Conservation (phyloP, 2,888 invertebrate genomes). For the Hirtodrosophila histrioides region DNA sequence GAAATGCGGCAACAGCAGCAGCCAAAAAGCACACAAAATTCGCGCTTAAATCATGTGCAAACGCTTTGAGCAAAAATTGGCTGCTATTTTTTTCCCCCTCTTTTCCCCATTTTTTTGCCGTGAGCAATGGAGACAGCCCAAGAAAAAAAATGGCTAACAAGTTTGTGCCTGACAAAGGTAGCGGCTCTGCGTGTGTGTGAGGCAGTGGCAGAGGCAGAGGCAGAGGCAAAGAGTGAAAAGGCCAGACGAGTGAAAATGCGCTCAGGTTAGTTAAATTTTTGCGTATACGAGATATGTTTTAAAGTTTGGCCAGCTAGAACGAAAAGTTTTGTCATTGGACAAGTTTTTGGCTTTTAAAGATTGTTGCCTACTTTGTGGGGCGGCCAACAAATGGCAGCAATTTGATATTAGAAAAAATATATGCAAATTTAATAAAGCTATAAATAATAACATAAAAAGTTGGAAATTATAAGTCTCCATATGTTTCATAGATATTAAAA, state of each 20-base stretch:
- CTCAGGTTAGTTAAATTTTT: conserved; percentile 7
- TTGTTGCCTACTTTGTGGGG: conserved; percentile 46
- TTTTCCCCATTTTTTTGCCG: too few species aligned
- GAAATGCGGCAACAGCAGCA: conserved; percentile 3
- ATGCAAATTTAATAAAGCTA: conserved; percentile 16
- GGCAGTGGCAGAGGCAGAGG: not conserved
- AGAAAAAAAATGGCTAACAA: conserved; percentile 26
- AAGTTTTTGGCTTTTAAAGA: conserved; percentile 22
- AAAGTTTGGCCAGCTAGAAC: conserved; percentile 48
- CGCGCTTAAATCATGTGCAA: conserved; percentile 64
- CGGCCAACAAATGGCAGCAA: conserved; percentile 21
- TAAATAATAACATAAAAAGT: conserved; percentile 12
- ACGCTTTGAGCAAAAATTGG: conserved; percentile 60
- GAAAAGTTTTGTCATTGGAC: conserved; percentile 32
- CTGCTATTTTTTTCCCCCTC: conserved; percentile 15
- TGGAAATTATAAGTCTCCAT: conserved; percentile 8
- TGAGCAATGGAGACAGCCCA: too few species aligned
- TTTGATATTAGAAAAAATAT: conserved; percentile 18
- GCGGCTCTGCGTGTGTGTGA: too few species aligned
- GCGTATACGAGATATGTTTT: conserved; percentile 29
- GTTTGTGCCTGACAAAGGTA: conserved; percentile 31
- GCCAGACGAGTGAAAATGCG: not conserved
- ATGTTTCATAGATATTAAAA: conserved; percentile 10
- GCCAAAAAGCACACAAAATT: conserved; percentile 37
- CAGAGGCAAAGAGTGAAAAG: not conserved